Base-by-base conservation (phyloP, 30 jellyfish, hydroid and myxozoan species). In the Euphysa ruthae region DNA sequence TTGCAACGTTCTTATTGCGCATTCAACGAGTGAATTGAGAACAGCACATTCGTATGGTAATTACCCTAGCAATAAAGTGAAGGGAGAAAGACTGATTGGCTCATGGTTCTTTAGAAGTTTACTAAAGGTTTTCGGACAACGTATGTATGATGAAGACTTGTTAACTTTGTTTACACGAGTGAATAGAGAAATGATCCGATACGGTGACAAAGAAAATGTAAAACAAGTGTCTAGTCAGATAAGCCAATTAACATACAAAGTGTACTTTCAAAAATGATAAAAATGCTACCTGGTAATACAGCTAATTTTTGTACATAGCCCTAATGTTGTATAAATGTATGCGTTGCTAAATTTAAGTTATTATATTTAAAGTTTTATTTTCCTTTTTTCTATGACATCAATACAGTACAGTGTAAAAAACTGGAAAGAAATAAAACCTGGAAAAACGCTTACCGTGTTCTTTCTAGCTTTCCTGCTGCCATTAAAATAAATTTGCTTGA, bases 101-200 rank as follows among this genome's bases (percentile, higher is more conserved):
- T 46, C 60, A 2, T 46, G 60, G 60, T 46, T 46, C 23, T n/a
- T 46, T 46, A n/a, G 6, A 2, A n/a, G 60, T 8, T 29, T 46
- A 2, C 60, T 46, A n/a, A n/a, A 25, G 23, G 23, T 46, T n/a
- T 46, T 46, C 23, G 23, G 23, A 46, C 28, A 46, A 46, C 23
- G 23, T 29, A n/a, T 29, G 4, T 25, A 46, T n/a, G 23, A 8
- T n/a, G 60, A 46, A 4, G 60, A 46, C 23, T 46, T 46, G 10
- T 46, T 46, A 29, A 46, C 60, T 46, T n/a, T 46, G 60, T 29
- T 46, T 8, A 46, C 60, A 46, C 60, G 60, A 46, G 60, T 46
- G 3, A 46, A 46, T 29, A 46, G 23, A 8, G 60, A 25, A 46
- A 46, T 46, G 60, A n/a, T 25, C 23, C 10, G 18, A 25, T 46